Conservation (phyloP, 2,888 invertebrate genomes). For the Drosophila falleni region DNA sequence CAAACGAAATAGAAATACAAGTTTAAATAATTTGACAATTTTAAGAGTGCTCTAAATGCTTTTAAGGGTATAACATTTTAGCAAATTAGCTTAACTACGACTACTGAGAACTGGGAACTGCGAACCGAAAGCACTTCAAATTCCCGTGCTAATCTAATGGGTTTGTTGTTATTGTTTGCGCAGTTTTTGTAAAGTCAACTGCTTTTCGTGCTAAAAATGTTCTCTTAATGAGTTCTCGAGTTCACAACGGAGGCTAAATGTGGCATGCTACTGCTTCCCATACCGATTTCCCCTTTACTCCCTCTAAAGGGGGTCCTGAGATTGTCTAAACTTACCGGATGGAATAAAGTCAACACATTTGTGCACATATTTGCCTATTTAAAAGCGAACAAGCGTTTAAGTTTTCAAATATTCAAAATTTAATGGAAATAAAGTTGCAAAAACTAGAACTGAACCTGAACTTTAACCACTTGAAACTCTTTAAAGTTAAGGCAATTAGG, state of each 20-base stretch:
- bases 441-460: conserved; percentile 29
- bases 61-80: conserved; percentile 9
- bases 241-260: conserved; percentile 48
- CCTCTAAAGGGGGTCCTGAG: background rate
- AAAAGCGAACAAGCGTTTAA: conserved; percentile 38
- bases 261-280: background rate
- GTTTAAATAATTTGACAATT: background rate
- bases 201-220: conserved; percentile 44
- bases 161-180: conserved; percentile 54
- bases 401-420: conserved; percentile 22
- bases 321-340: conserved; percentile 22
- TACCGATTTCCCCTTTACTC: background rate
- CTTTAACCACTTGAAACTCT: conserved; percentile 38
- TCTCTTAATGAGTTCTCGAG: conserved; percentile 59
- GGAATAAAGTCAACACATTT: conserved; percentile 56
- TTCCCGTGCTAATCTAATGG: conserved; percentile 46
- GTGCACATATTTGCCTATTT: conserved; percentile 71
- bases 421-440: conserved; percentile 50
- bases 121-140: conserved; percentile 34
- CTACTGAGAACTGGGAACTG: conserved; percentile 5
- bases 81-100: conserved; percentile 28
- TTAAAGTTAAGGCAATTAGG: conserved; percentile 16
- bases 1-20: background rate
- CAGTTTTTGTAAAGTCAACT: conserved; percentile 50
- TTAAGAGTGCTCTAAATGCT: background rate